Evolutionary conservation across 2,113 vertebrate species (phyloP).

Genomic region (Rattus rattus): DNA sequence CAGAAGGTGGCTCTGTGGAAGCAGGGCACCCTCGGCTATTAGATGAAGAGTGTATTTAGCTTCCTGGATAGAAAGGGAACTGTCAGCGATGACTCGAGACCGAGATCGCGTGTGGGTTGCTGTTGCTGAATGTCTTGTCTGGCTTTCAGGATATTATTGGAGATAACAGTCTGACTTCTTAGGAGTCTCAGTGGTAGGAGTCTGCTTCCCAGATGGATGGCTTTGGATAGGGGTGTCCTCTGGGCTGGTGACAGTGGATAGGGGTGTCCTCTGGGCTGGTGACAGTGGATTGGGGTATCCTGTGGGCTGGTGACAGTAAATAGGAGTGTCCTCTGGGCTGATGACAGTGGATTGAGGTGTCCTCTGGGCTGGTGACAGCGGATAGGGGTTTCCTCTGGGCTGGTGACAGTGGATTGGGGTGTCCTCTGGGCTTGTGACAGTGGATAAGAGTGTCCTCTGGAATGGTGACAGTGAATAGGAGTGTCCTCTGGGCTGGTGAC

Average conservation of each 20-base stretch:
- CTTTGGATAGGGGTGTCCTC: too few species aligned
- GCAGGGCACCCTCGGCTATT: not conserved
- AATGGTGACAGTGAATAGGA: not conserved
- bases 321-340: not conserved
- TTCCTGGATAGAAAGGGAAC: too few species aligned
- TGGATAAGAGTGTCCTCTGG: too few species aligned
- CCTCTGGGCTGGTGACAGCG: not conserved
- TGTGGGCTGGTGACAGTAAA: too few species aligned
- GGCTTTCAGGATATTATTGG: not conserved
- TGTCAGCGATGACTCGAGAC: not conserved
- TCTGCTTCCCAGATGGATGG: not conserved
- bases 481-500: not conserved
- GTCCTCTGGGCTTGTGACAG: not conserved
- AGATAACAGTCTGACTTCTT: not conserved
- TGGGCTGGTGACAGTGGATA: not conserved
- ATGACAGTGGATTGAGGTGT: too few species aligned
- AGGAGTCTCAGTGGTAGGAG: not conserved
- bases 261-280: not conserved
- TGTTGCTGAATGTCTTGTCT: not conserved
- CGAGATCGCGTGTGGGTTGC: not conserved
- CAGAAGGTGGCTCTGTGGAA: not conserved
- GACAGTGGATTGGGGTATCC: too few species aligned
- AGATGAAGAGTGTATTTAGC: not conserved
- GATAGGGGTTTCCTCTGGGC: not conserved
- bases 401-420: not conserved